Base-by-base conservation (phyloP, 2,113 vertebrate species). In the Bubo bubo region DNA sequence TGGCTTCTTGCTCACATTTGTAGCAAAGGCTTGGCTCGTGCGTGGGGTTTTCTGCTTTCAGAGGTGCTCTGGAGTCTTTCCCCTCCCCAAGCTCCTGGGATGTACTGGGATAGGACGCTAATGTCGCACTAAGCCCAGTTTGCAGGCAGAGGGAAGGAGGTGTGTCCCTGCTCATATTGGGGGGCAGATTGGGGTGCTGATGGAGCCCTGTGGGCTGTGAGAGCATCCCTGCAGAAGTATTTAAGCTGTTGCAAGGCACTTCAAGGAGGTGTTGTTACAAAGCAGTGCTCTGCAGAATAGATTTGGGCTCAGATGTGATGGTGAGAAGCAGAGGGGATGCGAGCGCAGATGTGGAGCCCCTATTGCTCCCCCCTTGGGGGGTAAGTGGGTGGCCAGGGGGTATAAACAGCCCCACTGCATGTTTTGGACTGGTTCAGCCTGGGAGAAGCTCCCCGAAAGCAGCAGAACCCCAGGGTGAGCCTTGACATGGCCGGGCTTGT, bases 221-320 rank as follows among this genome's bases (percentile, higher is more conserved):
- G 55, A 79, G 22, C 43, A 47, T 68, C 55, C n/a, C 93, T 96
- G 96, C 83, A 93, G 86, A 95, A 96, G 77, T 67, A 59, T 60
- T 97, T 94, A 97, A 82, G 66, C 84, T 71, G 37, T 32, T 56
- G 18, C 53, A 79, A 84, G 67, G 62, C 28, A 3, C 3, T 60
- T 68, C 37, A 41, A 71, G 55, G 79, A 71, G 74, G 63, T 79
- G 60, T 8, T 23, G 2, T 96, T 90, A 86, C 77, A 71, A 68
- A 76, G 64, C 14, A 28, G 27, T 0, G 9, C 67, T 97, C 97
- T 98, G 97, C 96, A 97, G 94, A 97, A 98, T 28, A 96, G 90
- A 96, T 98, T 94, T 90, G 79, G 74, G 60, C 50, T 96, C 76
- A 74, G 82, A 88, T 58, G 47, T 16, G 47, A 73, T 0, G 17